Evolutionary conservation across 2,797 vertebrate genomes (phyloP).

Genomic region (Garrulus glandarius): DNA sequence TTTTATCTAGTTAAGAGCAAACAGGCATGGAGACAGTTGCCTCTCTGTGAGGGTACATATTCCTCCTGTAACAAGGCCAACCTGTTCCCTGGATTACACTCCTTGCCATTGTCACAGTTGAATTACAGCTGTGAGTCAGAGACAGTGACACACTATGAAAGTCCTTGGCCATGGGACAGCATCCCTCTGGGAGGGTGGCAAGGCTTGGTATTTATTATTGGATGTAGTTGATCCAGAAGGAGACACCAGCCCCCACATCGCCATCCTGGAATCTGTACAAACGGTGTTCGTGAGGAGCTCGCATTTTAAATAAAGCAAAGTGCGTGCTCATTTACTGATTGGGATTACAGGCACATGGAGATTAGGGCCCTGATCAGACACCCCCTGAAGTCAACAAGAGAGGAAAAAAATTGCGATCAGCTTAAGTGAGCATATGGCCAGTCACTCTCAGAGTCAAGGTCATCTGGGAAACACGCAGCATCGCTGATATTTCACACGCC

Average conservation of each 20-base stretch:
- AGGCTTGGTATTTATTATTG: not conserved
- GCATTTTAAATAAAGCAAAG: not conserved
- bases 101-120: not conserved
- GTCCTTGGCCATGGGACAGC: not conserved
- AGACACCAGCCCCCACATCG: not conserved
- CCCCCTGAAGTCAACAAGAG: not conserved
- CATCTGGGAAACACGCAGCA: not conserved
- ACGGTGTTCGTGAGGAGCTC: not conserved
- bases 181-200: not conserved
- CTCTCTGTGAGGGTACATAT: not conserved
- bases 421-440: slow-evolving; percentile 39
- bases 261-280: not conserved
- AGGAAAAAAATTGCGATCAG: not conserved
- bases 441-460: slow-evolving; percentile 22
- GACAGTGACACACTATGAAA: not conserved
- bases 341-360: not conserved
- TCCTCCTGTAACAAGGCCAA: not conserved
- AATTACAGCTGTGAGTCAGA: not conserved
- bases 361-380: not conserved
- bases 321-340: not conserved
- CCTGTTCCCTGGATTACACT: not conserved
- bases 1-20: not conserved
- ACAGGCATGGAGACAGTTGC: not conserved
- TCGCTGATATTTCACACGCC: slow-evolving; percentile 13
- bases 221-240: not conserved